A percentile compares a stretch with the other conserved stretches of the same genome.
Conservation (phyloP, 2,113 vertebrate species). For the Lepidothrix coronata region DNA sequence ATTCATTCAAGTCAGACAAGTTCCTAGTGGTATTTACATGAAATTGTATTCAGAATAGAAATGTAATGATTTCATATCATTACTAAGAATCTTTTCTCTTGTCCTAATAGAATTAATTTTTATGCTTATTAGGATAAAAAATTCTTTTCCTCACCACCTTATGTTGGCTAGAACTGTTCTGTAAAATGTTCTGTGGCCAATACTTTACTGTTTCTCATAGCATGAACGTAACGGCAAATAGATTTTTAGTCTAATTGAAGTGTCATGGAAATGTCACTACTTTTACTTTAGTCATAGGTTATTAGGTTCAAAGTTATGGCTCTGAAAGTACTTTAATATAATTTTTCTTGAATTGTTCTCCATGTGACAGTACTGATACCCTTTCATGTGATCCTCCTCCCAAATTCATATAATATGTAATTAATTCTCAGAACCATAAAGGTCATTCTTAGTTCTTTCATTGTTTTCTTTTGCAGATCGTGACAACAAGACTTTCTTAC, state of each 20-base stretch:
- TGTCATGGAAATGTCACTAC: neutral
- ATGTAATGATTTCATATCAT: neutral
- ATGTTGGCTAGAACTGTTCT: neutral
- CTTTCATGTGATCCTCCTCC: neutral
- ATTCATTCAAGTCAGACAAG: neutral
- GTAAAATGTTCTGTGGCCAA: neutral
- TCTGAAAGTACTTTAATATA: neutral
- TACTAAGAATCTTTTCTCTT: neutral
- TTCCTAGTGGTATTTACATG: neutral
- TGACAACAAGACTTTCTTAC: neutral
- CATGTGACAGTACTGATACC: neutral
- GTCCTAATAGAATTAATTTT: neutral
- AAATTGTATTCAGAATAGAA: neutral
- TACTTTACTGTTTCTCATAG: neutral
- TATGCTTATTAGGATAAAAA: neutral
- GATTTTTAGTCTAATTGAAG: neutral
- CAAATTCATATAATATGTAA: neutral
- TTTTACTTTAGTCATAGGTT: neutral
- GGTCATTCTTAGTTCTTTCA: neutral
- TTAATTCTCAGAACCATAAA: conserved; percentile 22
- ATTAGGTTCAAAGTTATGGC: neutral
- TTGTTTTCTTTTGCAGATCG: neutral
- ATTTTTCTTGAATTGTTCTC: neutral
- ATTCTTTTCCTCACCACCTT: neutral
- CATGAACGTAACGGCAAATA: neutral